Evolutionary conservation across 1,140 invertebrate genomes (phyloP).

Genomic region (Thrips palmi): DNA sequence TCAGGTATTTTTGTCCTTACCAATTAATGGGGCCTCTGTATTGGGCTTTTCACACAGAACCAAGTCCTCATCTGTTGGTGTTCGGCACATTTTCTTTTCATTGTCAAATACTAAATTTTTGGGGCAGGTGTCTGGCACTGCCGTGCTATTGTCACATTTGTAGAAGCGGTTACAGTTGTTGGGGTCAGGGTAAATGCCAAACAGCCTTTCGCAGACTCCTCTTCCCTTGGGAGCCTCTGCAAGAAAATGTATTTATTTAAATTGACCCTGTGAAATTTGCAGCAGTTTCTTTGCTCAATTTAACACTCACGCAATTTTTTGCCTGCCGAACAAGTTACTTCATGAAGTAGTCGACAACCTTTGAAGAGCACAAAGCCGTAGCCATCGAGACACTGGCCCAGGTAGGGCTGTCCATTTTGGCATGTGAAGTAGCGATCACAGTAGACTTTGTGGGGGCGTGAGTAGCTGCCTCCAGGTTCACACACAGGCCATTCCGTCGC

Average conservation of each 20-base stretch:
- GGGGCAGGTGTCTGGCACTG: conserved; percentile 12
- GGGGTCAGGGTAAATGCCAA: conserved; percentile 14
- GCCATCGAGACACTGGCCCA: conserved; percentile 17
- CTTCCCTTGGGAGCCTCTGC: conserved; percentile 15
- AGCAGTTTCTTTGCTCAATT: not conserved
- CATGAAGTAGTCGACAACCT: conserved; percentile 15
- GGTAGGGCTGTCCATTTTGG: conserved; percentile 11
- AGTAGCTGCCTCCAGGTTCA: conserved; percentile 13
- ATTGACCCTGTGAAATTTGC: conserved; percentile 1
- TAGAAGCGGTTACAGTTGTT: conserved; percentile 15
- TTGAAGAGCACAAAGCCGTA: conserved; percentile 13
- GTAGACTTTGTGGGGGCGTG: conserved; percentile 12
- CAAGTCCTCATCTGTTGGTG: conserved; percentile 10
- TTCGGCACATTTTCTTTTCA: conserved; percentile 12
- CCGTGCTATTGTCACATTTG: conserved; percentile 16
- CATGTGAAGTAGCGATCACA: conserved; percentile 16
- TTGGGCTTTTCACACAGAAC: conserved; percentile 8
- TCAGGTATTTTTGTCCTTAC: not conserved
- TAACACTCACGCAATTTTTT: conserved; percentile 15
- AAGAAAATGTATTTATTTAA: conserved; percentile 7
- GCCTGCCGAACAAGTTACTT: conserved; percentile 14
- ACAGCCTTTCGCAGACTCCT: conserved; percentile 13
- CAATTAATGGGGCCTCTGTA: not conserved
- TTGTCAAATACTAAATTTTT: conserved; percentile 15
- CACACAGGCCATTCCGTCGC: conserved; percentile 12